Evolutionary conservation across 2,797 vertebrate genomes (phyloP), one percentile per base, ranked within the genome.

Genomic region (Dipus sagitta): DNA sequence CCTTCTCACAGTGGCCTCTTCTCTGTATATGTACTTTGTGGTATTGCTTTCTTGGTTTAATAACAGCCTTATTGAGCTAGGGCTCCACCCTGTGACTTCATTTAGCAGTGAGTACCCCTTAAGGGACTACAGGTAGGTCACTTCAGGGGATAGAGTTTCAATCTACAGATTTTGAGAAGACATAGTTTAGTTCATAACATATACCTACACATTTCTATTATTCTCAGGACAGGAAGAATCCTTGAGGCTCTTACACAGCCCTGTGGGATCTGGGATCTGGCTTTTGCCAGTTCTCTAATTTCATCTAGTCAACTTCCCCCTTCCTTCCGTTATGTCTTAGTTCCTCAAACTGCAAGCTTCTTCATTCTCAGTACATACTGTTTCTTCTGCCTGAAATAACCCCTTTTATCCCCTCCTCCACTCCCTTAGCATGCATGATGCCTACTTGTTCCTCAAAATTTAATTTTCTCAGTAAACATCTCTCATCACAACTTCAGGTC

Each of bases 331-430:
- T 65, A 47, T 32, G 52, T 93, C 67, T 96, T 32, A 77, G 72
- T 83, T 88, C 80, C 87, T n/a, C 65, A 83, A 17, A 68, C 47
- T 0, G 2, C 4, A 54, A 34, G 60, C 71, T 82, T 84, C 88
- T 88, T 75, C 26, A 34, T 68, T 64, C 60, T 82, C 13, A 47
- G 85, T 47, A 74, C 54, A 26, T 20, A 14, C 54, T 81, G 77
- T 84, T 89, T 47, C 81, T 94, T 81, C 74, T 88, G 52, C 47
- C 52, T 74, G n/a, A 65, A 65, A 28, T 54, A 32, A 17, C 67
- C 32, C 34, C 38, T 23, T 62, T 60, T 15, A 10, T 24, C 32
- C 1, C 54, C 28, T 47, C 58, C 32, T 12, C 23, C 4, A 77
- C 28, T 38, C 54, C n/a, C 47, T 64, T 54, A 77, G 71, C 23